Base-by-base conservation (phyloP, 2,113 vertebrate genomes). In the Tringa solitaria region DNA sequence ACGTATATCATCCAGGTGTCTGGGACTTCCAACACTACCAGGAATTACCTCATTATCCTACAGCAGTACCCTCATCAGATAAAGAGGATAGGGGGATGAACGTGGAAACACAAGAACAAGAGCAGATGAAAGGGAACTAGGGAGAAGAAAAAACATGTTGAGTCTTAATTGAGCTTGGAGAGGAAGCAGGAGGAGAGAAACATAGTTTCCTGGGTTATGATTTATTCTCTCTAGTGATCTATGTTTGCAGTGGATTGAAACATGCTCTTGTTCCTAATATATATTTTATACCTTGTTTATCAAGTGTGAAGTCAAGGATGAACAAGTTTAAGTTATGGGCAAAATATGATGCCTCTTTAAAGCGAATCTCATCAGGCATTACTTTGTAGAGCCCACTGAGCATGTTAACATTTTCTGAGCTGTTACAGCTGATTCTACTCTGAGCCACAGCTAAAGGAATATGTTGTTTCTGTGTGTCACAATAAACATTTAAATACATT, bases 31-130 rank as follows among this genome's bases (percentile, higher is more conserved):
- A 94, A 24, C 73, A 79, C 57, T 79, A 89, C 18, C 65, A 93
- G 88, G 92, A 97, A 93, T 95, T 96, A 93, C 74, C 53, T 96
- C 86, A 92, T 95, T 96, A 95, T 95, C 53, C 57, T 90, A 92
- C 48, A 95, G 65, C 74, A 79, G 73, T 65, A 61, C 14, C 74
- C 24, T 79, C 86, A 76, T 96, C 89, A 84, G 83, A 95, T 83
- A 91, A 95, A 88, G 10, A 80, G 16, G 84, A 78, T 48, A 27
- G 53, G 46, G 70, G 32, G 19, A 90, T 95, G 41, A 35, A 87
- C 12, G 0, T 82, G 61, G 95, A 94, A 95, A 94, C n/a, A 84
- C 0, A 5, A 94, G 91, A 94, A 90, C 43, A 21, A 82, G 69
- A 92, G 24, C 14, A 96, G 81, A 96, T 96, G 43, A 96, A 96